A percentile compares a stretch with the other conserved stretches of the same genome.
These are phyloP conservation scores for Petrocephalus sullivani DNA, from an alignment of 2,797 vertebrate genomes.

Conservation along the genomic window DNA sequence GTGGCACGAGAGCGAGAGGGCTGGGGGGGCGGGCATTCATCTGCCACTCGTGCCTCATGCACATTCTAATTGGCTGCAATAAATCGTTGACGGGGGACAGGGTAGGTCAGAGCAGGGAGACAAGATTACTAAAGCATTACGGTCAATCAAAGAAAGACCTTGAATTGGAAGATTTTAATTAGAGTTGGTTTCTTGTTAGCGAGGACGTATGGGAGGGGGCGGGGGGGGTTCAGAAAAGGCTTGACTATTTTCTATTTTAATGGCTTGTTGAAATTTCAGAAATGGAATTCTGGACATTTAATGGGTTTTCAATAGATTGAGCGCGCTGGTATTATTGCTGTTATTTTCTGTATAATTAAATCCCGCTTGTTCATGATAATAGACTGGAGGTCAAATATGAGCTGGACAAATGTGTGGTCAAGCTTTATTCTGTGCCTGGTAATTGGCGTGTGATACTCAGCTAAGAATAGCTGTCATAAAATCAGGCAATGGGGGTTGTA, in stretches of 20 bases:
- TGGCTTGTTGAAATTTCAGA: conserved; percentile 43
- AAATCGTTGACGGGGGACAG: conserved; percentile 67
- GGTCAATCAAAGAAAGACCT: conserved; percentile 66
- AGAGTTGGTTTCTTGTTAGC: conserved; percentile 57
- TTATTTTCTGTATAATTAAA: conserved; percentile 39
- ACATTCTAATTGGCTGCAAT: conserved; percentile 63
- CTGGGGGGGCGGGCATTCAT: conserved; percentile 22
- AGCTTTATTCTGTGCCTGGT: conserved; percentile 12
- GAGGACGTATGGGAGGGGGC: conserved; percentile 36
- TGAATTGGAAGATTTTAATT: conserved; percentile 61
- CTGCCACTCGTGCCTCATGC: conserved; percentile 28
- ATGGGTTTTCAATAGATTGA: conserved; percentile 44
- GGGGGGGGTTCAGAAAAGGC: conserved; percentile 28
- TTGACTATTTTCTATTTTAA: conserved; percentile 35
- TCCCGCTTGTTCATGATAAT: conserved; percentile 41
- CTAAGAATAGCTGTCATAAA: conserved; percentile 19
- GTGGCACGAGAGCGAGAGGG: not conserved
- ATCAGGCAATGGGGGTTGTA: conserved; percentile 9
- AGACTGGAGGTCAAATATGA: conserved; percentile 40
- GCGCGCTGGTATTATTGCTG: conserved; percentile 37
- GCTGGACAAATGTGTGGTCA: conserved; percentile 33
- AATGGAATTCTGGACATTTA: conserved; percentile 42
- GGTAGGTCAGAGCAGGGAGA: conserved; percentile 70
- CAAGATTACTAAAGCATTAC: conserved; percentile 70
- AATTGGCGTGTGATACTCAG: conserved; percentile 31